These are phyloP conservation scores for Ceratothoa steindachneri DNA, from an alignment of 2,888 invertebrate species.

Conservation along the genomic window DNA sequence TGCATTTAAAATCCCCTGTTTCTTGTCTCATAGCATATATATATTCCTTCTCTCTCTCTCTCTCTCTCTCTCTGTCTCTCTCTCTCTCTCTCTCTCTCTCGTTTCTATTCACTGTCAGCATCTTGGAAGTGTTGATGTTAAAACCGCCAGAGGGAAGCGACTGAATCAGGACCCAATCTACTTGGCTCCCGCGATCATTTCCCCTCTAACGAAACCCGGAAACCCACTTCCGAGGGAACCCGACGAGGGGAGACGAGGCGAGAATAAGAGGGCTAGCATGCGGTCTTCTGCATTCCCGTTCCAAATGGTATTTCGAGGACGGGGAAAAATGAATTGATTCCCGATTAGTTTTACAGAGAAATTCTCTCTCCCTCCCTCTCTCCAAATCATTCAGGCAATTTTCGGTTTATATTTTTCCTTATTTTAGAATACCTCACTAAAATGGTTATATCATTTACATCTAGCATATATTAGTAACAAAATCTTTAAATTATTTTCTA, in stretches of 20 bases:
- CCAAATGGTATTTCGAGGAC: neutral
- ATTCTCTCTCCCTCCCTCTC: no score
- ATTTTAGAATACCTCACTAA: no score
- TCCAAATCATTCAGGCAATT: no score
- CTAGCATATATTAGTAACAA: no score
- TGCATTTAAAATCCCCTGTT: no score
- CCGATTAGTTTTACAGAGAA: neutral
- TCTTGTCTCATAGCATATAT: no score
- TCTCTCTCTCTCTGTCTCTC: no score
- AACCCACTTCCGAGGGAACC: neutral
- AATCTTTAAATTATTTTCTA: no score
- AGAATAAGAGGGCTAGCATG: neutral
- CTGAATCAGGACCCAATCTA: conserved; percentile 1
- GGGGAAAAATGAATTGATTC: neutral
- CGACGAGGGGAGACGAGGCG: neutral
- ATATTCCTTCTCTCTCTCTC: no score
- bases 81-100: neutral
- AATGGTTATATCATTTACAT: no score
- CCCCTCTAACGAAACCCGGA: neutral
- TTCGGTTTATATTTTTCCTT: no score
- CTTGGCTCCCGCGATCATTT: neutral
- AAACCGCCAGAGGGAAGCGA: conserved; percentile 1
- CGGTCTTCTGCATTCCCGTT: neutral
- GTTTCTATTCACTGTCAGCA: neutral
- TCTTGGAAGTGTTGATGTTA: conserved; percentile 12